phyloP scores from a whole-genome alignment of 1,140 invertebrate genomes.

The Anagrus nilaparvatae region DNA sequence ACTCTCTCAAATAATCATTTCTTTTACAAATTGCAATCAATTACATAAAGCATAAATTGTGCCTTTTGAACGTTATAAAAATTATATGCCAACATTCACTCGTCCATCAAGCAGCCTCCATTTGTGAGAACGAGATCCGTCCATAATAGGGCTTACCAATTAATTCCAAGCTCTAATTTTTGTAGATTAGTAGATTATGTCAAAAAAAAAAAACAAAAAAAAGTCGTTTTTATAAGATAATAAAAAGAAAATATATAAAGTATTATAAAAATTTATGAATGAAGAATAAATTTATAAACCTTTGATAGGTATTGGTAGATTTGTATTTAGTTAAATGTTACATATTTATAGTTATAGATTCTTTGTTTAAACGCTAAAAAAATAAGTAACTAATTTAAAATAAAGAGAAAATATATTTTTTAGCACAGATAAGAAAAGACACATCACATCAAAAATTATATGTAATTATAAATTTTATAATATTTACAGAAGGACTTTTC shows the following conservation, averaged over 20 bases:
- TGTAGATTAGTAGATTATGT: too few relatives aligned
- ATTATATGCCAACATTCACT: too few relatives aligned
- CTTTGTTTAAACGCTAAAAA: too few relatives aligned
- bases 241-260: constrained; percentile 2
- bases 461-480: too few relatives aligned
- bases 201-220: constrained; percentile 13
- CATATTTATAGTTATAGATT: constrained; percentile 3
- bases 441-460: too few relatives aligned
- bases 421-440: too few relatives aligned
- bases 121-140: constrained; percentile 30
- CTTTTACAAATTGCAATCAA: constrained; percentile 8
- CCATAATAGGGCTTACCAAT: constrained; percentile 32
- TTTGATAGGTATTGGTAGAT: constrained; percentile 4
- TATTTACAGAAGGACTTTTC: too few relatives aligned
- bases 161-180: constrained; percentile 29
- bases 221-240: too few relatives aligned
- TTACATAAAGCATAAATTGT: constrained; percentile 21
- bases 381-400: too few relatives aligned
- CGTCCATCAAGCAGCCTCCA: constrained; percentile 31
- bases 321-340: constrained; percentile 15
- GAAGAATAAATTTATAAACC: constrained; percentile 9
- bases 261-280: constrained; percentile 4
- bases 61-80: too few relatives aligned
- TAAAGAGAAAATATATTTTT: too few relatives aligned
- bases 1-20: constrained; percentile 1